Evolutionary conservation across 2,797 vertebrate genomes (phyloP), one percentile per base, ranked within the genome.

Genomic region (Cygnus olor): DNA sequence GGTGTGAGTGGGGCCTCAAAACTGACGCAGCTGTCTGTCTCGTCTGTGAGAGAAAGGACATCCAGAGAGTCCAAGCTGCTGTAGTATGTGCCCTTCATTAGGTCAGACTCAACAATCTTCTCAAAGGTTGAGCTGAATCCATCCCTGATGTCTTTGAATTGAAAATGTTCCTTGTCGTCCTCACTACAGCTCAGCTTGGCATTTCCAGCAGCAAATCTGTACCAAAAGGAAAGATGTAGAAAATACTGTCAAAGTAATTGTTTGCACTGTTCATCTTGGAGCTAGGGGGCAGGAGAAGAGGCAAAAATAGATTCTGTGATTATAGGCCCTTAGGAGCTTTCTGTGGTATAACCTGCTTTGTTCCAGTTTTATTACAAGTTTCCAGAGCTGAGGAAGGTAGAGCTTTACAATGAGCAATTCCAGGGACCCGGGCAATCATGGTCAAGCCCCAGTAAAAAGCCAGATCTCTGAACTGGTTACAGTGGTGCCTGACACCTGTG

Each of bases 21-120:
- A 92, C 99, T 99, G 93, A 99, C 98, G 7, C 99, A 99, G 98
- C 99, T 99, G 98, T 99, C 99, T 6, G 99, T 99, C 98, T 99
- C 99, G 0, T 99, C 99, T 0, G 99, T 99, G 91, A 99, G 99
- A 20, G 99, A 99, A 93, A 99, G 98, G 94, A 99, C 99, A 0
- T 99, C 99, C 96, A 99, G 97, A 49, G 99, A 99, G 97, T 99
- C 99, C 79, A 99, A 97, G 97, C 99, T 99, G 98, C 99, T 99
- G 97, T 99, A 99, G 97, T 99, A 99, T 13, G 99, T 99, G 56
- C 99, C 99, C 74, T 98, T 98, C 95, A 99, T 98, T 93, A 99
- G 98, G 57, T 99, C 99, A 1, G 99, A 99, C 97, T 99, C 99
- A 90, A 99, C 98, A 0, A 99, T 99, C 97, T 99, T 99, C 97